phyloP scores from a whole-genome alignment of 2,888 invertebrate species.

The Villa cingulata region DNA sequence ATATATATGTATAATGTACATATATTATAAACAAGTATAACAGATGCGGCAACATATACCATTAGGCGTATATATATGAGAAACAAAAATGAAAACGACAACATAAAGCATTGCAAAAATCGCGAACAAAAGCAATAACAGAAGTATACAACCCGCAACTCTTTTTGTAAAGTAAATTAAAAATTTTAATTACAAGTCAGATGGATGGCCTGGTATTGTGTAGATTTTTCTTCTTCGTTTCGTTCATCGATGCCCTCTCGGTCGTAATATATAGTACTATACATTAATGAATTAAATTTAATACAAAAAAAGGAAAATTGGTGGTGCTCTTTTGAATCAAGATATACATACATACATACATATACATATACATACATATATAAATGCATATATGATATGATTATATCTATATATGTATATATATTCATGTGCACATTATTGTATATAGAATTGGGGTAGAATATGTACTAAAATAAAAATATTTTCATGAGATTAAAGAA shows the following conservation, averaged over 20 bases:
- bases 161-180: conserved; percentile 12
- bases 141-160: neutral
- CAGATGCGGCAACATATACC: neutral
- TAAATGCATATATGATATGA: no score
- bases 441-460: no score
- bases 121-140: neutral
- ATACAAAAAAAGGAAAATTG: conserved; percentile 6
- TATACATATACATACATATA: no score
- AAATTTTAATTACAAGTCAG: conserved; percentile 13
- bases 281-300: conserved; percentile 16
- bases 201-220: conserved; percentile 10
- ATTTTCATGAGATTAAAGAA: no score
- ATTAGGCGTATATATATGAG: neutral
- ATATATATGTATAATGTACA: neutral
- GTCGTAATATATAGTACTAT: no score
- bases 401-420: no score
- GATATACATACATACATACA: no score
- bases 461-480: no score
- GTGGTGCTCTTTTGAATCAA: neutral
- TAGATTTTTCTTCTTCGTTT: neutral
- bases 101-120: neutral
- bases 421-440: no score
- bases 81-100: neutral
- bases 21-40: neutral
- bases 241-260: conserved; percentile 5